Conservation (phyloP, 2,888 invertebrate species). For the Drosophila birchii region DNA sequence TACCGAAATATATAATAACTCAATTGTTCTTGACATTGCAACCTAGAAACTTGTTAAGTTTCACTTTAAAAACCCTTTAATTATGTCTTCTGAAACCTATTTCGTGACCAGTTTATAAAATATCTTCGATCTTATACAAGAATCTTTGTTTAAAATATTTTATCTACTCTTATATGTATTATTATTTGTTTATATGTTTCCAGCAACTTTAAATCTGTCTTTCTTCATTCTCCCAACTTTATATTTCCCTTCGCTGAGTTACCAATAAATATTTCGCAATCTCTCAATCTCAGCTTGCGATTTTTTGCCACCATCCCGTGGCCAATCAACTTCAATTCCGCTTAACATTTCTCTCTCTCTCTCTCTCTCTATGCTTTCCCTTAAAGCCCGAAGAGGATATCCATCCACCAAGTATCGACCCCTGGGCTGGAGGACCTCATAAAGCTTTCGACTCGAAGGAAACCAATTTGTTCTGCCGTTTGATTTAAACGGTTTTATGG, state of each 20-base stretch:
- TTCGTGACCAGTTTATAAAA: background rate
- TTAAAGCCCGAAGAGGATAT: constrained; percentile 23
- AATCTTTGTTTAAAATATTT: background rate
- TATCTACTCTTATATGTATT: fast-evolving
- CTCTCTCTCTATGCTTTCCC: constrained; percentile 1
- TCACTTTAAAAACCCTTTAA: background rate
- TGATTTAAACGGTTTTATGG: constrained; percentile 82
- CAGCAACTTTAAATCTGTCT: background rate
- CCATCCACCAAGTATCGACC: constrained; percentile 37
- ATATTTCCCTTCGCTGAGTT: background rate
- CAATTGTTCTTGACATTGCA: background rate
- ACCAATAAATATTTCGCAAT: constrained; percentile 37
- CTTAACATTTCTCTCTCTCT: constrained; percentile 27
- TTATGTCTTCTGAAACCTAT: background rate
- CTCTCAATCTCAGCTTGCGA: constrained; percentile 28
- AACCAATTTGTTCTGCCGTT: constrained; percentile 81
- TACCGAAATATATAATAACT: background rate
- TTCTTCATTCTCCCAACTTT: background rate
- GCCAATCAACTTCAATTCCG: constrained; percentile 46
- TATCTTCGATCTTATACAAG: background rate
- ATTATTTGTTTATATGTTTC: background rate
- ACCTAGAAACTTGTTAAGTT: background rate
- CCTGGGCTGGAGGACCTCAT: constrained; percentile 49
- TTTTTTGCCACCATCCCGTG: constrained; percentile 32
- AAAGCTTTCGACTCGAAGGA: constrained; percentile 80